phyloP scores from a whole-genome alignment of 35 echinoderm and acorn worm species.

The Anneissia japonica region DNA sequence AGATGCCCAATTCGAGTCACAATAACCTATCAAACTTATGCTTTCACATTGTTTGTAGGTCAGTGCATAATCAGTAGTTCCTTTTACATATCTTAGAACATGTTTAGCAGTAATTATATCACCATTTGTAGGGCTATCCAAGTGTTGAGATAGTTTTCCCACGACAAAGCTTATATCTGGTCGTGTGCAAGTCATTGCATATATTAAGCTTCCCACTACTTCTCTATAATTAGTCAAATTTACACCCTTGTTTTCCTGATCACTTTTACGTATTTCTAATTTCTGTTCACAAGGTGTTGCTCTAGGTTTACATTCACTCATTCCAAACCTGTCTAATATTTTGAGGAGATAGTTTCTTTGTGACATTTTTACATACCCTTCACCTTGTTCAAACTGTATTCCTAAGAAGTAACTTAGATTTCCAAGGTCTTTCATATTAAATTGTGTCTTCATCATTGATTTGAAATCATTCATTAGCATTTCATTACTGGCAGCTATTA shows the following conservation, averaged over 20 bases:
- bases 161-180: constrained; percentile 42
- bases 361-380: not conserved
- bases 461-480: not conserved
- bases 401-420: constrained; percentile 20
- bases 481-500: not conserved
- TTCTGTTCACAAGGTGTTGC: constrained; percentile 15
- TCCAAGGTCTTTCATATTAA: constrained; percentile 34
- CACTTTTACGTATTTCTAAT: constrained; percentile 21
- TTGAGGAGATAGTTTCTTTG: not conserved
- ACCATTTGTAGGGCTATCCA: constrained; percentile 21
- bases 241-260: not conserved
- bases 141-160: constrained; percentile 34
- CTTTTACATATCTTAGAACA: constrained; percentile 54
- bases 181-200: constrained; percentile 44
- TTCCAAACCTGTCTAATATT: not conserved
- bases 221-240: constrained; percentile 25
- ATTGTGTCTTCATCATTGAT: not conserved
- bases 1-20: constrained; percentile 27
- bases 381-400: not conserved
- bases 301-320: not conserved
- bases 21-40: constrained; percentile 7
- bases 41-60: no score
- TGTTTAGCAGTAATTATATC: constrained; percentile 23
- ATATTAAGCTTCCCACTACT: constrained; percentile 38
- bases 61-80: no score